Evolutionary conservation across 92 coral and sea anemone species (phyloP).

Genomic region (Heteractis magnifica): DNA sequence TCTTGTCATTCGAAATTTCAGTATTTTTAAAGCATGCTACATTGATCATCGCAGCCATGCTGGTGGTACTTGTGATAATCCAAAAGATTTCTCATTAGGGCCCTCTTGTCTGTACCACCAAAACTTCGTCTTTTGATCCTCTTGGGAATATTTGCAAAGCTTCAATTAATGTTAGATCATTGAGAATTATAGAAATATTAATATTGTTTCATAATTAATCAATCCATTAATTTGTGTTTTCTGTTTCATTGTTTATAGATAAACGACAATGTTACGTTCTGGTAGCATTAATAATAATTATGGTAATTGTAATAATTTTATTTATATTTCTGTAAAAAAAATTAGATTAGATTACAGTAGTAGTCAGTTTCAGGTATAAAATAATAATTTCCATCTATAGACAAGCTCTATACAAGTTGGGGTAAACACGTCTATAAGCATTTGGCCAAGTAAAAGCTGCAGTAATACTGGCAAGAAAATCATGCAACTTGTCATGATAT

Average conservation of each 20-base stretch:
- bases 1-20: too few relatives aligned
- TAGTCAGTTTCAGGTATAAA: too few relatives aligned
- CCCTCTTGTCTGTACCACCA: neutral
- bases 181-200: neutral
- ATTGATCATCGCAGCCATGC: too few relatives aligned
- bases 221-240: neutral
- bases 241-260: constrained; percentile 64
- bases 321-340: constrained; percentile 66
- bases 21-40: too few relatives aligned
- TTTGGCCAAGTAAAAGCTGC: too few relatives aligned
- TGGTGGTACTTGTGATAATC: too few relatives aligned
- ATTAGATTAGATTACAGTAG: neutral
- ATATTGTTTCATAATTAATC: neutral
- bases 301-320: constrained; percentile 78
- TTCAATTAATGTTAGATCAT: neutral
- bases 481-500: too few relatives aligned
- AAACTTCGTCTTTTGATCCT: neutral
- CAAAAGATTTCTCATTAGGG: neutral
- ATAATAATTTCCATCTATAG: too few relatives aligned
- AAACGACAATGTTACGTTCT: constrained; percentile 96
- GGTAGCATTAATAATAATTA: constrained; percentile 72
- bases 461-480: too few relatives aligned
- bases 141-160: neutral
- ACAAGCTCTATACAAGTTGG: too few relatives aligned
- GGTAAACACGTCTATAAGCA: too few relatives aligned